phyloP scores from a whole-genome alignment of 2,888 invertebrate species.

The Diogma glabrata region DNA sequence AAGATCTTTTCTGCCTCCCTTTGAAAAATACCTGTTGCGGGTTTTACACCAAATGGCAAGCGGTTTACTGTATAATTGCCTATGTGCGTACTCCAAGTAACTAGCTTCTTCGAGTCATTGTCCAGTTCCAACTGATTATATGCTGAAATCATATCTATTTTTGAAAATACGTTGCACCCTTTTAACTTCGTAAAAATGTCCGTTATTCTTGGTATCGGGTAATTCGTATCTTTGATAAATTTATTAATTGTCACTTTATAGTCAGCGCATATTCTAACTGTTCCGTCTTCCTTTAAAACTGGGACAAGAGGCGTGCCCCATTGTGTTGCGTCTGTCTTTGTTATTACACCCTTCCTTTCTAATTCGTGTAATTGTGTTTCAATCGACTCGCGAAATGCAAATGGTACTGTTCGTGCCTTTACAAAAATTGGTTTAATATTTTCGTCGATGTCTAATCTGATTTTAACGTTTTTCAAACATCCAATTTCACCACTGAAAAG shows the following conservation, averaged over 20 bases:
- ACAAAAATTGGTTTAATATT: not conserved
- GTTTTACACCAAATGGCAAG: too few relatives aligned
- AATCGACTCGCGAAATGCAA: not conserved
- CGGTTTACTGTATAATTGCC: conserved; percentile 14
- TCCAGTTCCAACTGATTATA: conserved; percentile 13
- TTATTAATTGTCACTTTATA: conserved; percentile 1
- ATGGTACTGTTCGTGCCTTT: not conserved
- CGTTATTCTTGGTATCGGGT: not conserved
- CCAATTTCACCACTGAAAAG: not conserved
- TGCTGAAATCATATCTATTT: conserved; percentile 13
- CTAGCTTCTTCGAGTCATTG: conserved; percentile 12
- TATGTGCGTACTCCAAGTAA: conserved; percentile 18
- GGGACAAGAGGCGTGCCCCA: conserved; percentile 5
- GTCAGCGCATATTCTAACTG: conserved; percentile 7
- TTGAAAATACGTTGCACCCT: too few relatives aligned
- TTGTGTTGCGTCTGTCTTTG: not conserved
- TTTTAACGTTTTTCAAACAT: not conserved
- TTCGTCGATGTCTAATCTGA: not conserved
- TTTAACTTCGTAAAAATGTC: conserved; percentile 2
- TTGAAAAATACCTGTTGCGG: not conserved
- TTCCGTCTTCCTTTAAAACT: conserved; percentile 1
- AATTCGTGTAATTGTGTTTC: not conserved
- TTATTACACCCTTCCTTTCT: not conserved
- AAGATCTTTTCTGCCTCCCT: not conserved
- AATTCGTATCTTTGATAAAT: not conserved